A percentile compares a stretch with the other conserved stretches of the same genome.
phyloP scores from a whole-genome alignment of 2,797 vertebrate genomes.

The Lepidocolaptes lacrymiger region DNA sequence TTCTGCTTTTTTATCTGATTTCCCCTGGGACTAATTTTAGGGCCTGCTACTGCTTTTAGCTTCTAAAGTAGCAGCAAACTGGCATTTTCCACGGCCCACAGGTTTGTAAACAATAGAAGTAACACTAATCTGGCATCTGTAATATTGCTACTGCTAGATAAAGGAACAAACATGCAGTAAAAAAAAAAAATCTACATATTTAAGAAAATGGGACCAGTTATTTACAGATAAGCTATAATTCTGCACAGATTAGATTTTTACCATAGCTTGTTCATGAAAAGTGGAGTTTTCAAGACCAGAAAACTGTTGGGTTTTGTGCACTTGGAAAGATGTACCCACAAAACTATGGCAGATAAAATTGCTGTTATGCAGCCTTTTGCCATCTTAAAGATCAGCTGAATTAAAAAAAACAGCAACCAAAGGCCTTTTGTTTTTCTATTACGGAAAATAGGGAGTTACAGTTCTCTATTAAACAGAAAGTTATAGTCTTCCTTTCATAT shows the following conservation, averaged over 20 bases:
- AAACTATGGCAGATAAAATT: background rate
- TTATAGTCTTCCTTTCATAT: background rate
- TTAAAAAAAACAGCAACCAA: background rate
- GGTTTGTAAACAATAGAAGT: background rate
- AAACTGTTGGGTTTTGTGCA: background rate
- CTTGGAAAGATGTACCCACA: background rate
- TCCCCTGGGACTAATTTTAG: background rate
- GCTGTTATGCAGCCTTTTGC: background rate
- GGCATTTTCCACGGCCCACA: background rate
- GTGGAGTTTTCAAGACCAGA: background rate
- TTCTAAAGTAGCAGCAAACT: background rate
- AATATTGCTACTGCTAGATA: background rate
- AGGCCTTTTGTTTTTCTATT: background rate
- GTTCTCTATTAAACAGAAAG: background rate
- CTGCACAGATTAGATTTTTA: background rate
- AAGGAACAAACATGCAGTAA: background rate
- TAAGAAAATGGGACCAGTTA: background rate
- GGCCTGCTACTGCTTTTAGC: background rate
- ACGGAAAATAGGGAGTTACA: background rate
- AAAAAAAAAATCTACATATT: background rate
- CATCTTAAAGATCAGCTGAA: background rate
- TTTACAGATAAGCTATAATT: background rate
- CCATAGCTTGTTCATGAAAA: background rate
- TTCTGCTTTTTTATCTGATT: conserved; percentile 1
- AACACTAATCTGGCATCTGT: background rate